Evolutionary conservation across 2,113 vertebrate genomes (phyloP).

Genomic region (Sturnus vulgaris): DNA sequence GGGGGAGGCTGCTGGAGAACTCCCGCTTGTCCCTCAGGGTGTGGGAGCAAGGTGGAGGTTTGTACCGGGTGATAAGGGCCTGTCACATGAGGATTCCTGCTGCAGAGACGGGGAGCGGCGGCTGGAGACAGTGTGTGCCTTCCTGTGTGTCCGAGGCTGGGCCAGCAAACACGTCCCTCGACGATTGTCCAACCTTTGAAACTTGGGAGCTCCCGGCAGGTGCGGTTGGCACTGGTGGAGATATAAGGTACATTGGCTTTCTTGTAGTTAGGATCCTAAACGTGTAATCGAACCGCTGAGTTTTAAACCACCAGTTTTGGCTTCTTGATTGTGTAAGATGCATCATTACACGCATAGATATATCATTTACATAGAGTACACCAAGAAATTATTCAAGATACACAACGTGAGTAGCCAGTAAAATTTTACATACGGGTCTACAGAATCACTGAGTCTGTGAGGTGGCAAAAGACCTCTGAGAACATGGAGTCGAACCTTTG

Average conservation of each 20-base stretch:
- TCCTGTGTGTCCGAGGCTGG: neutral
- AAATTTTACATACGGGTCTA: rapidly evolving
- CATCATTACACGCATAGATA: rapidly evolving
- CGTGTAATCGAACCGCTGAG: rapidly evolving
- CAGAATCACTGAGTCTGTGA: neutral
- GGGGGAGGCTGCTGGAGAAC: neutral
- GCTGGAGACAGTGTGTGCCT: neutral
- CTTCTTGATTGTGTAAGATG: rapidly evolving
- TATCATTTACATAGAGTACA: rapidly evolving
- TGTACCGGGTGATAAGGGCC: neutral
- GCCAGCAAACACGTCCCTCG: rapidly evolving
- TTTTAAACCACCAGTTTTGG: neutral
- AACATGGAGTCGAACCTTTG: neutral
- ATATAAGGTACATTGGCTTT: rapidly evolving
- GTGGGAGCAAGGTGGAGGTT: neutral
- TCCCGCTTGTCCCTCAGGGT: too few relatives aligned
- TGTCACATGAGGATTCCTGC: neutral
- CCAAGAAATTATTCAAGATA: neutral
- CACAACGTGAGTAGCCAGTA: rapidly evolving
- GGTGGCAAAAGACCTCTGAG: neutral
- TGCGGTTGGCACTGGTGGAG: rapidly evolving
- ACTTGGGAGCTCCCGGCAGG: neutral
- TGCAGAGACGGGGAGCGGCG: neutral
- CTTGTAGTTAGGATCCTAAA: neutral
- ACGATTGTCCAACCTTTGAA: too few relatives aligned